Percentiles rank a stretch among this genome's conserved stretches.
Evolutionary conservation across 2,797 vertebrate genomes (phyloP).

Genomic region (Macropodus opercularis): DNA sequence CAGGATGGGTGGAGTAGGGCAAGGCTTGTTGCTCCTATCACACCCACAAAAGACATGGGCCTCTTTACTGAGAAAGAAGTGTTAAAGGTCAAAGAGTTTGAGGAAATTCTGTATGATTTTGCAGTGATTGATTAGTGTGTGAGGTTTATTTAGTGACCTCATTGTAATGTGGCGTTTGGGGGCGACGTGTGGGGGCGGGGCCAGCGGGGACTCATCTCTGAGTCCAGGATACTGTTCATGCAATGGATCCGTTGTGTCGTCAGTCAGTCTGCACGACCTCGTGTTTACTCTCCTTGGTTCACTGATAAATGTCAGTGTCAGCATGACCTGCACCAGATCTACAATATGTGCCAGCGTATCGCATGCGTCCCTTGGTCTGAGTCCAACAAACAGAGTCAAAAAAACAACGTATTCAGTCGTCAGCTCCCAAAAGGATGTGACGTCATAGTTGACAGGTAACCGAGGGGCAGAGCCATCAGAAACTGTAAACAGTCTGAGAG

Average conservation of each 20-base stretch:
- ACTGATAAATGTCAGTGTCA: not conserved
- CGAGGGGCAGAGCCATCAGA: not conserved
- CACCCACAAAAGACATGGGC: conserved; percentile 39
- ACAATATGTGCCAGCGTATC: not conserved
- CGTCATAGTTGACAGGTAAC: not conserved
- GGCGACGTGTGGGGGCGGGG: too few relatives aligned
- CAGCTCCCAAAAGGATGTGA: not conserved
- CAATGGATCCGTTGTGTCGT: not conserved
- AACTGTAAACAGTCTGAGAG: not conserved
- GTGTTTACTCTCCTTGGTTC: not conserved
- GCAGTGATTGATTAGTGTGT: too few relatives aligned
- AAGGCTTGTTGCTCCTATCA: conserved; percentile 48
- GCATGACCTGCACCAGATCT: not conserved
- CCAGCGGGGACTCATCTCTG: too few relatives aligned
- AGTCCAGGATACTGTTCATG: too few relatives aligned
- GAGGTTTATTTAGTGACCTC: too few relatives aligned
- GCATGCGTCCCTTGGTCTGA: not conserved
- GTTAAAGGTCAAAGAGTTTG: conserved; percentile 42
- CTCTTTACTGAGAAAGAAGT: conserved; percentile 30
- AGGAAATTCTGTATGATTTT: too few relatives aligned
- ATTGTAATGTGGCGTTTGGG: too few relatives aligned
- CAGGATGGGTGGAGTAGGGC: conserved; percentile 65
- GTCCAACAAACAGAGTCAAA: not conserved
- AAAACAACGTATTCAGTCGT: not conserved
- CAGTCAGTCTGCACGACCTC: not conserved